A percentile compares a stretch with the other conserved stretches of the same genome.
phyloP scores from a whole-genome alignment of 2,888 invertebrate species.

The Anagyrus pseudococci region DNA sequence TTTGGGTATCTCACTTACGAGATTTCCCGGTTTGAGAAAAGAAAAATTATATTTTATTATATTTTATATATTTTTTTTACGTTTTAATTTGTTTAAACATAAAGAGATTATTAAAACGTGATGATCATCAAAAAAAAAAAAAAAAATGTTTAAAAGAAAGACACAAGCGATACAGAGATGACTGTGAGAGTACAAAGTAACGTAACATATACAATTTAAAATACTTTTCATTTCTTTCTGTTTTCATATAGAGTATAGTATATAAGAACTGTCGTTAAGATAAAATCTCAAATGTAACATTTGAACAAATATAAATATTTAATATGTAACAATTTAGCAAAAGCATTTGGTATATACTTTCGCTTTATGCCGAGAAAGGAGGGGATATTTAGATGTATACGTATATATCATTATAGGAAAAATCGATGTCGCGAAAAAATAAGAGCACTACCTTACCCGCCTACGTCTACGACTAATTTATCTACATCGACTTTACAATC shows the following conservation, averaged over 20 bases:
- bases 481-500: slow-evolving; percentile 4
- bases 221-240: no score
- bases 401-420: neutral
- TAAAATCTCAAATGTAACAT: neutral
- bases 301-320: neutral
- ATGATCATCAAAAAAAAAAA: neutral
- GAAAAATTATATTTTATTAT: slow-evolving; percentile 12
- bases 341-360: slow-evolving; percentile 13
- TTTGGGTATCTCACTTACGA: slow-evolving; percentile 24
- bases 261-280: neutral
- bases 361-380: neutral
- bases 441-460: neutral
- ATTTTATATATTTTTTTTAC: neutral
- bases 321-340: neutral
- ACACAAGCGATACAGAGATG: no score
- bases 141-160: no score
- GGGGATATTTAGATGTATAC: no score
- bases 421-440: slow-evolving; percentile 7
- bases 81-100: no score
- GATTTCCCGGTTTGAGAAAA: slow-evolving; percentile 29
- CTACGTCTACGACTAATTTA: neutral
- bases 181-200: no score
- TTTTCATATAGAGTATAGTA: no score
- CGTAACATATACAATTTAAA: no score
- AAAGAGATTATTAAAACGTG: neutral